phyloP scores from a whole-genome alignment of 2,888 invertebrate species.

The Rhyacophila evoluta region DNA sequence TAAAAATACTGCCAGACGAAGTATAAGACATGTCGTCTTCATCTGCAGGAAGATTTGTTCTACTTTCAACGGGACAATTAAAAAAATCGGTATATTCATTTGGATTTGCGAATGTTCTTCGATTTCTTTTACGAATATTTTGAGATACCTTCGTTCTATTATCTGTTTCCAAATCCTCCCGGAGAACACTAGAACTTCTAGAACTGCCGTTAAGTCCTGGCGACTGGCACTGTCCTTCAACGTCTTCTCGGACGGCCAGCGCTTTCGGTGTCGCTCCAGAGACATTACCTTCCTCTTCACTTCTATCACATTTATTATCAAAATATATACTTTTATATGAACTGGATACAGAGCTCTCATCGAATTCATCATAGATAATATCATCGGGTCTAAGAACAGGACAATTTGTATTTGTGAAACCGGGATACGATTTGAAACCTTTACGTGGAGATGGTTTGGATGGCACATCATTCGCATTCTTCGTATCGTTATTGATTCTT shows the following conservation, averaged over 20 bases:
- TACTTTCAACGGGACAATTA: neutral
- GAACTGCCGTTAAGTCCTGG: neutral
- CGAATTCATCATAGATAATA: neutral
- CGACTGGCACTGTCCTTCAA: neutral
- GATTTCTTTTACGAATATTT: neutral
- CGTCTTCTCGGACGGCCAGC: neutral
- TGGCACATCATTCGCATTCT: neutral
- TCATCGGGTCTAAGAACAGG: neutral
- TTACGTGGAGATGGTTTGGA: neutral
- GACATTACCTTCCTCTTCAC: neutral
- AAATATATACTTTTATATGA: conserved; percentile 9
- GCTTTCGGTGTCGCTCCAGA: neutral
- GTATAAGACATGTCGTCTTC: neutral
- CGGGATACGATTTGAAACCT: neutral
- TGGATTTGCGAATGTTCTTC: neutral
- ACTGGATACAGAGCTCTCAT: neutral
- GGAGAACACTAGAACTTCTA: neutral
- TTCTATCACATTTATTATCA: neutral
- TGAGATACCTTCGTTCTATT: neutral
- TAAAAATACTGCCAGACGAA: neutral
- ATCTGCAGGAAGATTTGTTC: neutral
- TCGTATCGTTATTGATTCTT: neutral
- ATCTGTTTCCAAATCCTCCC: neutral
- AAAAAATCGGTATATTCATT: neutral
- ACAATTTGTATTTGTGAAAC: neutral